These are phyloP conservation scores for Heterocephalus glaber DNA, from an alignment of 2,113 vertebrate genomes.

Conservation along the genomic window DNA sequence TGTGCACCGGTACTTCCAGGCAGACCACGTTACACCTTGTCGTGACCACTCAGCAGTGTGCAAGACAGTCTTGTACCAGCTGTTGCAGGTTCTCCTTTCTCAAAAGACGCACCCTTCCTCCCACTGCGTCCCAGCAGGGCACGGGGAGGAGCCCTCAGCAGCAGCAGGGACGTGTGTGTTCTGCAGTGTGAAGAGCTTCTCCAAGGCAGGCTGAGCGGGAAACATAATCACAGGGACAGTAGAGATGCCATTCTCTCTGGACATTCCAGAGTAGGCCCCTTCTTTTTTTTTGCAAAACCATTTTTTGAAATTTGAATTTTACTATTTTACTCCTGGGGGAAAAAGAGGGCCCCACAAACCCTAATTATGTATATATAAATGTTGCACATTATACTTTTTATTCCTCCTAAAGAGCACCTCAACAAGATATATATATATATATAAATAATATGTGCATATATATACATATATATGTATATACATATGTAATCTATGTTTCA, in stretches of 20 bases:
- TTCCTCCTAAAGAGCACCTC: background rate
- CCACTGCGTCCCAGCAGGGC: background rate
- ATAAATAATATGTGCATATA: background rate
- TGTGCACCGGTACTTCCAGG: background rate
- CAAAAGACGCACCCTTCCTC: background rate
- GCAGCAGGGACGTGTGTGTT: background rate
- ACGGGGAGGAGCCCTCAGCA: background rate
- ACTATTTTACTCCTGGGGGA: background rate
- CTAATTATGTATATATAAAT: constrained; percentile 58
- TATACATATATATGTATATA: background rate
- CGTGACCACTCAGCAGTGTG: background rate
- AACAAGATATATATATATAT: background rate
- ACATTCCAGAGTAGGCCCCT: background rate
- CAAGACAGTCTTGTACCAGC: background rate
- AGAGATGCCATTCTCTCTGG: background rate
- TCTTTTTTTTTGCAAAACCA: background rate
- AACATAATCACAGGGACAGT: background rate
- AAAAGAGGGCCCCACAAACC: no score
- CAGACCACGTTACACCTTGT: background rate
- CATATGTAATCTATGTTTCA: background rate
- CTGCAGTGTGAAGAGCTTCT: background rate
- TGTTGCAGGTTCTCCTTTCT: accelerated
- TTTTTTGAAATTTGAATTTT: background rate
- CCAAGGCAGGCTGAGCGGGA: background rate
- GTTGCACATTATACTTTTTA: background rate